Percentiles rank a stretch among this genome's conserved stretches.
These are phyloP conservation scores for Bilobella aurantiaca DNA, from an alignment of 1,140 invertebrate species.

Conservation along the genomic window DNA sequence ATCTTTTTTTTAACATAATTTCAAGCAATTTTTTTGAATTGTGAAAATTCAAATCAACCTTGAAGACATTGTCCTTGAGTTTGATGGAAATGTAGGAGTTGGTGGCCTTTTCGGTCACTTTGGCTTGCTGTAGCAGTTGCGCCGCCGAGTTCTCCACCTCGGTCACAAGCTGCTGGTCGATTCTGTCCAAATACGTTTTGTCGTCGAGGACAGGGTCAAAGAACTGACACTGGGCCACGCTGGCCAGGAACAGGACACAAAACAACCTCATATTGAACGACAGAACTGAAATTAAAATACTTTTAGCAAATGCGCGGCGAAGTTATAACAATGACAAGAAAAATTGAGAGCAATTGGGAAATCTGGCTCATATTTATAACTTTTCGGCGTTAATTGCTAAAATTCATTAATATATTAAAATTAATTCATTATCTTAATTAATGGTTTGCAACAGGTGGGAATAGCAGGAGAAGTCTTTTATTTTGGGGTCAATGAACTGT, in stretches of 20 bases:
- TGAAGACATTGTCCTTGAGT: slow-evolving; percentile 28
- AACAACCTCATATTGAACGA: background rate
- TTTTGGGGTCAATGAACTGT: background rate
- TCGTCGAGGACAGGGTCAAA: slow-evolving; percentile 25
- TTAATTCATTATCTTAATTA: no score
- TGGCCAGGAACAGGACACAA: background rate
- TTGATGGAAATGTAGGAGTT: slow-evolving; percentile 18
- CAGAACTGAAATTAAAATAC: no score
- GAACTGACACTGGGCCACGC: slow-evolving; percentile 10
- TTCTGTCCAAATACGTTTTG: slow-evolving; percentile 21
- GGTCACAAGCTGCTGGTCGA: slow-evolving; percentile 4
- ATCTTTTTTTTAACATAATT: no score
- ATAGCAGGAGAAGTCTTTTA: no score
- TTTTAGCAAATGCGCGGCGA: no score
- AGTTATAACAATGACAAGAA: no score
- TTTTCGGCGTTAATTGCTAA: background rate
- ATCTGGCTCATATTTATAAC: background rate
- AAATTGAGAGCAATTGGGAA: no score
- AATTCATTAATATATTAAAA: no score
- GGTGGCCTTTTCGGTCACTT: slow-evolving; percentile 15
- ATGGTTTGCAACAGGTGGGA: no score
- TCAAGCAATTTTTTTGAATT: background rate
- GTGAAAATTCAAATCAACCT: slow-evolving; percentile 6
- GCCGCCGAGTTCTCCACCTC: slow-evolving; percentile 9
- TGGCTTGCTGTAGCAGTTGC: slow-evolving; percentile 14